A percentile compares a stretch with the other conserved stretches of the same genome.
Conservation (phyloP, 2,113 vertebrate genomes). For the Vulpes vulpes region DNA sequence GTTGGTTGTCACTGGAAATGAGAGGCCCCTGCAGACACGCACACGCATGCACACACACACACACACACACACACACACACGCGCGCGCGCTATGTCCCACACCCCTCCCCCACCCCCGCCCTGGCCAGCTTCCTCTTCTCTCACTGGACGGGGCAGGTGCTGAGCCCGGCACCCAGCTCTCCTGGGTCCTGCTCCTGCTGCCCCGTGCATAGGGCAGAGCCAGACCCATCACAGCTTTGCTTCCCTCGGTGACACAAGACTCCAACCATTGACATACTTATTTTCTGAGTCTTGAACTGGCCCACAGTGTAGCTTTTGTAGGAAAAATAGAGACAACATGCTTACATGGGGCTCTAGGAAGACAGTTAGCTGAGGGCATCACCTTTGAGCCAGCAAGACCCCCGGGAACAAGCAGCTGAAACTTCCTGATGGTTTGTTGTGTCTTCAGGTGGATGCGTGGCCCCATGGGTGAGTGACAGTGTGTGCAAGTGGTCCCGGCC, state of each 20-base stretch:
- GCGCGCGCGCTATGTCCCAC: neutral
- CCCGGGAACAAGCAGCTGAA: accelerated
- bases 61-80: accelerated
- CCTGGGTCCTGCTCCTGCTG: accelerated
- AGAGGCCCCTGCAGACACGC: neutral
- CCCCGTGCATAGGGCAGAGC: accelerated
- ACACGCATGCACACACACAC: neutral
- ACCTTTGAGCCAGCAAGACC: neutral
- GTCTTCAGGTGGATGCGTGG: neutral
- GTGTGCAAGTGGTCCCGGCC: accelerated
- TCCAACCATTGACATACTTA: accelerated
- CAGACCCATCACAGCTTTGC: accelerated
- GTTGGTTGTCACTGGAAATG: accelerated
- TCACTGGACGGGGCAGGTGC: accelerated
- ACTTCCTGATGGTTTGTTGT: accelerated
- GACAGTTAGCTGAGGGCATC: accelerated
- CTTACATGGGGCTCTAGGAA: accelerated
- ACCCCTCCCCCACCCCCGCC: accelerated
- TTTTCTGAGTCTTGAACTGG: neutral
- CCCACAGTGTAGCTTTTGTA: neutral
- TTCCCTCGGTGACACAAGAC: neutral
- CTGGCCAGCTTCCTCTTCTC: neutral
- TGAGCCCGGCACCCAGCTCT: neutral
- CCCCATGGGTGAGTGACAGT: neutral
- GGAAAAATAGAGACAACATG: accelerated